Evolutionary conservation across 2,797 vertebrate genomes (phyloP).

Genomic region (Neoniphon sammara): DNA sequence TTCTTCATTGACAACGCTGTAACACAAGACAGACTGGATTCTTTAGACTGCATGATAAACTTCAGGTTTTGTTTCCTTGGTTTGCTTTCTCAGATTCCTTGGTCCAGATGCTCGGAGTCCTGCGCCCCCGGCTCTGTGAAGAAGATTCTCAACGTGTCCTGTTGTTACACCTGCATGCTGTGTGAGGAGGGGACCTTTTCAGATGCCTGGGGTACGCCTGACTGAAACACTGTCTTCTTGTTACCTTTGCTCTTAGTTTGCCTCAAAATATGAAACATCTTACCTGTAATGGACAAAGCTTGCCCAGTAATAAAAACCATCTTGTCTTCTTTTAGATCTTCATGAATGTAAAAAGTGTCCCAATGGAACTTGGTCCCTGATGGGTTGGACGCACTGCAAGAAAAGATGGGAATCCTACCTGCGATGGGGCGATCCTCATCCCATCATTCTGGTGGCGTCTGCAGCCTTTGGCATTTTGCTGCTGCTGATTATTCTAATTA

Average conservation of each 20-base stretch:
- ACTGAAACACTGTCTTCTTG: background rate
- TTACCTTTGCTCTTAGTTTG: background rate
- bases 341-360: conserved; percentile 63
- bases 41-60: no score
- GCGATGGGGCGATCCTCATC: conserved; percentile 62
- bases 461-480: conserved; percentile 66
- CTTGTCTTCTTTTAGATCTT: conserved; percentile 53
- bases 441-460: conserved; percentile 68
- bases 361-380: conserved; percentile 51
- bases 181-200: conserved; percentile 76
- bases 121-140: conserved; percentile 71
- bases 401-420: conserved; percentile 53
- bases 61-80: background rate
- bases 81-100: conserved; percentile 59
- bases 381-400: conserved; percentile 47
- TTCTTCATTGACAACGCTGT: background rate
- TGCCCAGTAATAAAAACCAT: background rate
- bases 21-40: no score
- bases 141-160: conserved; percentile 72
- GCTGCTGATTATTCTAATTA: conserved; percentile 51
- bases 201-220: conserved; percentile 62
- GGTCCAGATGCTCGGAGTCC: conserved; percentile 71
- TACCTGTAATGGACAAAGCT: no score
- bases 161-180: conserved; percentile 73
- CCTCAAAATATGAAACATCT: no score